Evolutionary conservation across 2,888 invertebrate genomes (phyloP).

Genomic region (Drosophila longiperda): DNA sequence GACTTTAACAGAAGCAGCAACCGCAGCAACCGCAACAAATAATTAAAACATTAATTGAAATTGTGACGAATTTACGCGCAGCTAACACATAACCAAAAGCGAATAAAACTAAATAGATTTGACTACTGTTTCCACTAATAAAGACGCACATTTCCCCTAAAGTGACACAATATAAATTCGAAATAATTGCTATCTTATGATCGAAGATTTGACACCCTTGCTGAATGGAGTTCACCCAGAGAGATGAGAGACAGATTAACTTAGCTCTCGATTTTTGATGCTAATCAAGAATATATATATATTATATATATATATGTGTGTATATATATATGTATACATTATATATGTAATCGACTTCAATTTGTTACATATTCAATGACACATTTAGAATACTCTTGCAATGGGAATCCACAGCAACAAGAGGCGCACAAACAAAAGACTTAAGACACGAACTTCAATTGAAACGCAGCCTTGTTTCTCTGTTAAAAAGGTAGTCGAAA

Average conservation of each 20-base stretch:
- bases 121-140: conserved; percentile 43
- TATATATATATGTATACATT: background rate
- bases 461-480: conserved; percentile 17
- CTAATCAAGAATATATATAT: background rate
- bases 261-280: background rate
- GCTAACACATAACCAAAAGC: conserved; percentile 12
- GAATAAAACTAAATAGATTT: conserved; percentile 24
- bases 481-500: background rate
- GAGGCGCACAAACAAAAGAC: conserved; percentile 53
- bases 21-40: conserved; percentile 11
- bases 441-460: conserved; percentile 60
- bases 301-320: background rate
- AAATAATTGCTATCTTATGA: background rate
- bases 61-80: conserved; percentile 21
- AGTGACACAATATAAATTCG: conserved; percentile 5
- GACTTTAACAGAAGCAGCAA: conserved; percentile 25
- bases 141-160: conserved; percentile 42
- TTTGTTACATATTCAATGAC: background rate
- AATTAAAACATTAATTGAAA: conserved; percentile 65
- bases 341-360: background rate
- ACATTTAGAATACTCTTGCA: background rate
- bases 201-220: background rate
- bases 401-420: conserved; percentile 7
- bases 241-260: background rate
- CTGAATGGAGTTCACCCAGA: background rate